phyloP scores from a whole-genome alignment of 2,113 vertebrate genomes.

The Isurus oxyrinchus region DNA sequence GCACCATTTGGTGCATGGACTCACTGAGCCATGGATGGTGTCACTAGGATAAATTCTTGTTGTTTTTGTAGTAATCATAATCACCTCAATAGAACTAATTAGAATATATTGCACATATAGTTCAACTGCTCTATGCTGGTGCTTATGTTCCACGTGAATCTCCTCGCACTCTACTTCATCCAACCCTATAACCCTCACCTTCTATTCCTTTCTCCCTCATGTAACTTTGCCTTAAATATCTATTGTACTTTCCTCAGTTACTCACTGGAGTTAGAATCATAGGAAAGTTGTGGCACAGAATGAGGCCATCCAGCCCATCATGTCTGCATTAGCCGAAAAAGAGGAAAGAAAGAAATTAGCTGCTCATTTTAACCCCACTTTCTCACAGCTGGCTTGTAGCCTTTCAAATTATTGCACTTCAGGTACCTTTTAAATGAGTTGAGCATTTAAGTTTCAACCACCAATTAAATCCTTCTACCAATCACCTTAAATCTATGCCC shows the following conservation, averaged over 20 bases:
- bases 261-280: neutral
- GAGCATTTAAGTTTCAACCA: too few species aligned
- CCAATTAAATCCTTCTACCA: too few species aligned
- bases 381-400: too few species aligned
- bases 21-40: neutral
- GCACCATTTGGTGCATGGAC: neutral
- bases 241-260: neutral
- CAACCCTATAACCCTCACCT: neutral
- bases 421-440: too few species aligned
- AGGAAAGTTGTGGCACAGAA: too few species aligned
- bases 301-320: too few species aligned
- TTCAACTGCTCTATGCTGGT: neutral
- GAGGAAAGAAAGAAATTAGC: too few species aligned
- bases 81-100: neutral
- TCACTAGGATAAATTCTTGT: neutral
- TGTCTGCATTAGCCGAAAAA: too few species aligned
- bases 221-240: neutral
- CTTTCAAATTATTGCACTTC: too few species aligned
- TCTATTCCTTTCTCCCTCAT: neutral
- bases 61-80: neutral
- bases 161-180: neutral
- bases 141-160: neutral
- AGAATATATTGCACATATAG: neutral
- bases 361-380: too few species aligned
- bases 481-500: too few species aligned